Base-by-base conservation (phyloP, 2,113 vertebrate species). In the Megaceryle torquata region DNA sequence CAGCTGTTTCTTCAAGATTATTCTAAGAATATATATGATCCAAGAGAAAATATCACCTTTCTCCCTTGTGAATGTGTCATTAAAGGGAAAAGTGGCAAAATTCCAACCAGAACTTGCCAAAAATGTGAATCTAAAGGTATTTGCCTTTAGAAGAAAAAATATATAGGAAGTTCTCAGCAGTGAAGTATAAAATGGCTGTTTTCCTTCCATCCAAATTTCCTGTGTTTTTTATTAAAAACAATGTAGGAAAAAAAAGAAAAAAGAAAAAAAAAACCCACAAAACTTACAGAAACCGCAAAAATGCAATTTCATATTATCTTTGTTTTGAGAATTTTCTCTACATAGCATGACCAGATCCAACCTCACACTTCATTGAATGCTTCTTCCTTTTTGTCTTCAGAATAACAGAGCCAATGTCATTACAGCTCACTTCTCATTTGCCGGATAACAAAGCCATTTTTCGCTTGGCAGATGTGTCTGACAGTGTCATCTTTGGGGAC, bases 131-230 rank as follows among this genome's bases (percentile, higher is more conserved):
- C 31, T 53, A 76, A 91, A 86, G 15, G 53, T 90, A 84, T 86
- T 79, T 93, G 70, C 61, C 46, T 92, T 89, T 87, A 81, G 53
- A 94, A 95, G 57, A n/a, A 79, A 92, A 95, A 92, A 92, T 83
- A 94, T 89, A 69, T 78, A 92, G 81, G 78, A 57, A 96, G 64
- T 91, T 96, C 86, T 91, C 68, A 91, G 29, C 60, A 44, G 33
- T 53, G 61, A 82, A 74, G 37, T 70, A 76, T 81, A 96, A 96
- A 95, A 89, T 81, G 70, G 20, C 56, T 86, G 48, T 61, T 95
- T 96, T 90, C 33, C 20, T 79, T 74, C 72, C 43, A 60, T 67
- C 21, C 61, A 71, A 70, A 63, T 80, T 88, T 77, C 48, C 64
- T 56, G 64, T 53, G 37, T 26, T 88, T 81, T 88, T 89, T 68